phyloP scores from a whole-genome alignment of 1,140 invertebrate species.

The Melipona quadrifasciata region DNA sequence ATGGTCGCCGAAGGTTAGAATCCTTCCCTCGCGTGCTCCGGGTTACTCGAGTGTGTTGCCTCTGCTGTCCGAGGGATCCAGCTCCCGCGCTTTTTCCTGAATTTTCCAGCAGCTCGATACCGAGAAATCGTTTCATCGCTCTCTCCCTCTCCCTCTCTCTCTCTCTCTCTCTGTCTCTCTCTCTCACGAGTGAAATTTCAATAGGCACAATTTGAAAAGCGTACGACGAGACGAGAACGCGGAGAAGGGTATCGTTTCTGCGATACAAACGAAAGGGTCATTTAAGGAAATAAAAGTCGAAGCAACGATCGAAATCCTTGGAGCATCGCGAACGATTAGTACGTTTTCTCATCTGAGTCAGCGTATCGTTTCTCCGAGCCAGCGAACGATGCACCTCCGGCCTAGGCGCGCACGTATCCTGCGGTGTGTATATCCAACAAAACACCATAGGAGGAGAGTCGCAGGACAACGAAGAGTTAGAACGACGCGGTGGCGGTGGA shows the following conservation, averaged over 20 bases:
- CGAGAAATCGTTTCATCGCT: neutral
- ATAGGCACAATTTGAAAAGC: no score
- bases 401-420: constrained; percentile 33
- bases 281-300: no score
- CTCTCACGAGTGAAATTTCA: no score
- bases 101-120: no score
- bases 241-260: no score
- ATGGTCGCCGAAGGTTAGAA: neutral
- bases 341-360: neutral
- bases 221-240: no score
- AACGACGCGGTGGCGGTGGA: constrained; percentile 28
- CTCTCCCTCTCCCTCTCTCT: no score
- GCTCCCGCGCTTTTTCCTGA: neutral
- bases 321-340: neutral
- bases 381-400: constrained; percentile 39
- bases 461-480: constrained; percentile 62
- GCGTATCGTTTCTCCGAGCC: neutral
- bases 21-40: neutral
- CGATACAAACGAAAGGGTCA: no score
- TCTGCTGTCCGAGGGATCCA: neutral
- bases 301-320: neutral
- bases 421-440: constrained; percentile 32
- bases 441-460: constrained; percentile 62
- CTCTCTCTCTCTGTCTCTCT: no score
- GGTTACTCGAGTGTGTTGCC: neutral